Evolutionary conservation across 2,113 vertebrate genomes (phyloP).

Genomic region (Lepus americanus): DNA sequence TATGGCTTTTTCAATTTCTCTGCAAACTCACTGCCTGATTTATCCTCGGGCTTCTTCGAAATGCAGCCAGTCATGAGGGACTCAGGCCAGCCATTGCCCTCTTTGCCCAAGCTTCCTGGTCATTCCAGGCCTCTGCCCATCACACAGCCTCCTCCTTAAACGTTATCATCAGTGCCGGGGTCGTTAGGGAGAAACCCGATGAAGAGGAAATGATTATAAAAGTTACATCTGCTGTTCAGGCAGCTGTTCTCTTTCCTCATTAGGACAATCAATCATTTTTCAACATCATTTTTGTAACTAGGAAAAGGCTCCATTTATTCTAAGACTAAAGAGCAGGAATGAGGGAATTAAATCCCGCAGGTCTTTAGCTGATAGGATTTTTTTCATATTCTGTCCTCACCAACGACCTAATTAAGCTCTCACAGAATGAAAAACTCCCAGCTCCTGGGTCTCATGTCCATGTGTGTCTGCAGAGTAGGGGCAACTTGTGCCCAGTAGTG

Average conservation of each 20-base stretch:
- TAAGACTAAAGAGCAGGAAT: constrained; percentile 72
- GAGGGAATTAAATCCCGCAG: constrained; percentile 78
- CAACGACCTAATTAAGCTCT: constrained; percentile 82
- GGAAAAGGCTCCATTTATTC: constrained; percentile 81
- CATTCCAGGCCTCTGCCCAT: constrained; percentile 68
- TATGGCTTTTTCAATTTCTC: not conserved
- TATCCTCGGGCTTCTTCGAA: constrained; percentile 22
- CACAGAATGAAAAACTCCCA: constrained; percentile 67
- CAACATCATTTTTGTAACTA: constrained; percentile 81
- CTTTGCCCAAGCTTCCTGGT: constrained; percentile 62
- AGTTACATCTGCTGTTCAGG: constrained; percentile 81
- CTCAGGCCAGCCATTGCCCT: constrained; percentile 17
- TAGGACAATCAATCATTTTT: constrained; percentile 84
- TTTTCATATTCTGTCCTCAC: constrained; percentile 76
- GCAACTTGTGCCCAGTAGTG: not conserved
- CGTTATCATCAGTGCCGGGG: constrained; percentile 76
- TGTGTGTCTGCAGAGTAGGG: constrained; percentile 16
- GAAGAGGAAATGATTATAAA: constrained; percentile 84
- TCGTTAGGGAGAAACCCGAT: constrained; percentile 79
- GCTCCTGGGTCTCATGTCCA: constrained; percentile 53
- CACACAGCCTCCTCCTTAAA: constrained; percentile 76
- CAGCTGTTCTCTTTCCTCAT: constrained; percentile 82
- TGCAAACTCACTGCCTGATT: too few relatives aligned
- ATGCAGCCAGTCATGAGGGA: not conserved
- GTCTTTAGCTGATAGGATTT: constrained; percentile 75